These are phyloP conservation scores for Seriola dumerili DNA, from an alignment of 2,113 vertebrate species.

Conservation along the genomic window DNA sequence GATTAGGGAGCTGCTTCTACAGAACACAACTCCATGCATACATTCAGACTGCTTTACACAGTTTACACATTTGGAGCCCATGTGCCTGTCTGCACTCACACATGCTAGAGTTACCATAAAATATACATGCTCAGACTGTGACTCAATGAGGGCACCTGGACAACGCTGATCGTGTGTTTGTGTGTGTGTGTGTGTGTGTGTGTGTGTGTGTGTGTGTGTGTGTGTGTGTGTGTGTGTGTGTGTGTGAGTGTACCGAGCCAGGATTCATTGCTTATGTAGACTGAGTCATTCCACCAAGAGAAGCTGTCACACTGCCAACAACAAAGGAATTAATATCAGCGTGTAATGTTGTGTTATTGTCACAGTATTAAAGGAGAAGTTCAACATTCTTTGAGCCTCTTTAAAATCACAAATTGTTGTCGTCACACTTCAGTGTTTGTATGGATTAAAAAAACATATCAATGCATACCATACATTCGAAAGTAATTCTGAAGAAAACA, in stretches of 20 bases:
- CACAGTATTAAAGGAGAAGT: neutral
- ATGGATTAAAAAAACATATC: neutral
- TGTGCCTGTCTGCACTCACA: conserved; percentile 17
- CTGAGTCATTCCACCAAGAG: conserved; percentile 3
- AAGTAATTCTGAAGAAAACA: neutral
- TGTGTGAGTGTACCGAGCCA: neutral
- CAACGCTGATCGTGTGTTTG: neutral
- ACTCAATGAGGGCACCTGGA: conserved; percentile 48
- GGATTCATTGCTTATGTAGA: neutral
- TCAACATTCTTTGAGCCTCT: neutral
- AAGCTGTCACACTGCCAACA: neutral
- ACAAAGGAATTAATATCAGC: neutral
- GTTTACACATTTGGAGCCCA: conserved; percentile 15
- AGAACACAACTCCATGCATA: conserved; percentile 21
- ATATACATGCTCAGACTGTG: conserved; percentile 68
- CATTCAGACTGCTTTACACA: conserved; percentile 36
- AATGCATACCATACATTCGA: neutral
- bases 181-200: neutral
- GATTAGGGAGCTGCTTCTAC: neutral
- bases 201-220: neutral
- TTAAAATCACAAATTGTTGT: neutral
- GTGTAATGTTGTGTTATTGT: conserved; percentile 7
- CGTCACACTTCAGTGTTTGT: neutral
- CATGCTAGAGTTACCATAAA: conserved; percentile 75
- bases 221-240: neutral